Evolutionary conservation across 2,113 vertebrate species (phyloP), one percentile per base, ranked within the genome.

Genomic region (Ardeotis arabs): DNA sequence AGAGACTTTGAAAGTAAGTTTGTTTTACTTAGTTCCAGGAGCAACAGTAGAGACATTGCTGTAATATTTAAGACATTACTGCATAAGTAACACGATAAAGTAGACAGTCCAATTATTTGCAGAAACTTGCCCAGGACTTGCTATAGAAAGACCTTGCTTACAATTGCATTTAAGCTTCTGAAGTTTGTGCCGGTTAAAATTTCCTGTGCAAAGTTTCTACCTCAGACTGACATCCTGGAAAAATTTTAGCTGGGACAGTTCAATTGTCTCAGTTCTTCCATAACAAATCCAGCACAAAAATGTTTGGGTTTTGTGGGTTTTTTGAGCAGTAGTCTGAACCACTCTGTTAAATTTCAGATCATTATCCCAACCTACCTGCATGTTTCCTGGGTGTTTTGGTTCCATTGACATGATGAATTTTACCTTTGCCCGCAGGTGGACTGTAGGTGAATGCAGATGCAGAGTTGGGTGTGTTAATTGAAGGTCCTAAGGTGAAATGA

Each of bases 1-100:
- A 74, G 98, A 98, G 91, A 98, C 98, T 70, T 91, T 98, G 73
- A 98, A 98, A 96, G 98, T 98, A 94, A 98, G 98, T 79, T 78
- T 67, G 10, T 70, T 90, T 47, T 56, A 16, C 31, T 66, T 41
- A 3, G 75, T 91, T 78, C 27, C 33, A 37, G 78, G 27, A 79
- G 3, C 1, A 3, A n/a, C 17, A 33, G 2, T 2, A 55, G 22
- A 35, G 35, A 35, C 21, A 27, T 85, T 50, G 41, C 14, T 76
- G 6, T 63, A 33, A 37, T 55, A 17, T 7, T 16, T 28, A n/a
- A 77, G 41, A 53, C 5, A 14, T 78, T 55, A 33, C 17, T 45
- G 29, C 27, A 44, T 8, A 50, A 39, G 22, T 20, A 56, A 14
- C 27, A 10, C 18, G 21, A 24, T 52, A 52, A 45, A 49, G 44